Percentiles rank a stretch among this genome's conserved stretches.
Evolutionary conservation across 1,140 invertebrate species (phyloP).

Genomic region (Apis florea): DNA sequence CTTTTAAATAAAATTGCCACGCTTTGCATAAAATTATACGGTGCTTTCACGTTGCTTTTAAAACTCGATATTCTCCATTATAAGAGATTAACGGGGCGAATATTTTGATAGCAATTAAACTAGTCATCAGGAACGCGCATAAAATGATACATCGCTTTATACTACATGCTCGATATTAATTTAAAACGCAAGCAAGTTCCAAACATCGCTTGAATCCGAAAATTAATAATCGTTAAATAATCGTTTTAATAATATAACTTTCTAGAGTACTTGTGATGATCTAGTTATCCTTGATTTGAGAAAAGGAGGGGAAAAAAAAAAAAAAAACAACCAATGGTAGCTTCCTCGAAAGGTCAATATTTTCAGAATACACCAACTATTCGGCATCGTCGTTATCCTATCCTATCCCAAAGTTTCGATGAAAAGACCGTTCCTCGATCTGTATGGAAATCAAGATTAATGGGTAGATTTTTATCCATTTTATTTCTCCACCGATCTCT

Average conservation of each 20-base stretch:
- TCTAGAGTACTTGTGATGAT: no score
- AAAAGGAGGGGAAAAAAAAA: background rate
- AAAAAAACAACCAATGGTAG: no score
- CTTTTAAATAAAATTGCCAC: background rate
- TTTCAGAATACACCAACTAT: no score
- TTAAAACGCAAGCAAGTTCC: conserved; percentile 40
- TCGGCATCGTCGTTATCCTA: no score
- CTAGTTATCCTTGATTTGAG: background rate
- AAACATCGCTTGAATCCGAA: background rate
- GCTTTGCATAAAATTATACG: background rate
- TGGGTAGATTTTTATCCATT: background rate
- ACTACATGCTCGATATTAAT: conserved; percentile 28
- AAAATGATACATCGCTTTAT: conserved; percentile 13
- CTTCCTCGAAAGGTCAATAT: no score
- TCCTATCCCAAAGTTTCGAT: no score
- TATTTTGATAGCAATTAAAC: conserved; percentile 1
- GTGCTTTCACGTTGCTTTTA: background rate
- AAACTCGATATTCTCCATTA: conserved; percentile 10
- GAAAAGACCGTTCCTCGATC: no score
- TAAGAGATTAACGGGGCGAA: background rate
- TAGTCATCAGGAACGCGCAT: conserved; percentile 19
- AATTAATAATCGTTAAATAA: no score
- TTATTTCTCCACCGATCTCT: background rate
- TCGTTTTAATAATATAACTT: background rate
- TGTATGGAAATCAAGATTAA: conserved; percentile 17